Evolutionary conservation across 2,113 vertebrate species (phyloP), one percentile per base, ranked within the genome.

Genomic region (Pseudorhombus dupliciocellatus): DNA sequence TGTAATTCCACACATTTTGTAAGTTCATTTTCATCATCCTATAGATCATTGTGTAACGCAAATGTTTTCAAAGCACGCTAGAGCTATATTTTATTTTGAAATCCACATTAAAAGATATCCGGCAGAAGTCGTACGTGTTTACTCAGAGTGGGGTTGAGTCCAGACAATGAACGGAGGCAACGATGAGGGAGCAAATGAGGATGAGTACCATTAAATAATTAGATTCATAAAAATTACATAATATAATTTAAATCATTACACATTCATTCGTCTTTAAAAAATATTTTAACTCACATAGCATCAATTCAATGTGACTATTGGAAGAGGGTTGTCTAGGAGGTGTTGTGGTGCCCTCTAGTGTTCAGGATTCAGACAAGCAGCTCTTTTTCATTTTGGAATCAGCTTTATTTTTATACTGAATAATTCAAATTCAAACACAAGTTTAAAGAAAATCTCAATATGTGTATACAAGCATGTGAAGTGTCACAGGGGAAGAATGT

Each of bases 31-130:
- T 48, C 40, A 12, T 28, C 26, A 28, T 28, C 5, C 2, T 28
- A 28, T 28, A 28, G 2, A 28, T 28, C 5, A 28, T 5, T 28
- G 26, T 28, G 2, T 28, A 28, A 28, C 26, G 26, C 26, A 28
- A 2, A 28, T n/a, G n/a, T n/a, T n/a, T n/a, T n/a, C n/a, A n/a
- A n/a, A n/a, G n/a, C n/a, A n/a, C n/a, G n/a, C n/a, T n/a, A n/a
- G n/a, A n/a, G n/a, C n/a, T n/a, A n/a, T n/a, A 24, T 9, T 28
- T 86, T 80, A 83, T 84, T 82, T 64, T 79, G 72, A 84, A 74
- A 24, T 31, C 5, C 26, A 25, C 2, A 37, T 37, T 1, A 46
- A 4, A 0, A 5, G 7, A 56, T 22, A 51, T 69, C 71, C 25
- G 28, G 16, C 24, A 10, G 1, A 34, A 25, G 18, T 40, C 51